Evolutionary conservation across 2,888 invertebrate species (phyloP).

Genomic region (Drosophila flavopinicola): DNA sequence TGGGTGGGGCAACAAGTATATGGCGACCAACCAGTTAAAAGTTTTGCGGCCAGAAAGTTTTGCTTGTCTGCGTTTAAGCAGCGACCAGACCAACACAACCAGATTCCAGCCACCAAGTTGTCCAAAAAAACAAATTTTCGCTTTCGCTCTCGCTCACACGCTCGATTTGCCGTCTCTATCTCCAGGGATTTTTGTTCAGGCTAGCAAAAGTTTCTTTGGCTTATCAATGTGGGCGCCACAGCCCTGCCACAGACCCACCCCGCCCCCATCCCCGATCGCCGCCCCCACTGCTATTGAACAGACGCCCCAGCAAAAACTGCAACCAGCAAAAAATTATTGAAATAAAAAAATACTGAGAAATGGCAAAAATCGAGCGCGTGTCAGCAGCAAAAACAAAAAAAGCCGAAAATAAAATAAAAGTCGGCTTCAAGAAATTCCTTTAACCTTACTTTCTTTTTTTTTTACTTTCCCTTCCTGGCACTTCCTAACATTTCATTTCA

Average conservation of each 20-base stretch:
- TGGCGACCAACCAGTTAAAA: slow-evolving; percentile 66
- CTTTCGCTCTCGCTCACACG: neutral
- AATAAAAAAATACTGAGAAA: slow-evolving; percentile 22
- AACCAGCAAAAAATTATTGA: slow-evolving; percentile 46
- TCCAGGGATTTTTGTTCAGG: slow-evolving; percentile 34
- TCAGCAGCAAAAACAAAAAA: slow-evolving; percentile 18
- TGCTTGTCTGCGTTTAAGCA: slow-evolving; percentile 78
- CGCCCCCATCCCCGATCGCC: slow-evolving; percentile 5
- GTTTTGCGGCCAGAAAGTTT: slow-evolving; percentile 67
- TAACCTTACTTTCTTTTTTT: neutral
- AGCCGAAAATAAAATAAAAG: neutral
- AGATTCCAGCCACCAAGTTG: slow-evolving; percentile 42
- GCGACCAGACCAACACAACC: slow-evolving; percentile 53
- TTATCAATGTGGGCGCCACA: slow-evolving; percentile 67
- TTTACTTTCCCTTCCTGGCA: neutral
- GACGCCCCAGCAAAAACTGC: slow-evolving; percentile 12
- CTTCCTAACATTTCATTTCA: slow-evolving; percentile 26
- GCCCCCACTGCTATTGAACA: slow-evolving; percentile 15
- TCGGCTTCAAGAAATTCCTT: slow-evolving; percentile 17
- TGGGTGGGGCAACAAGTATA: slow-evolving; percentile 60
- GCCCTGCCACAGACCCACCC: no score
- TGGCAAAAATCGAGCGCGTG: slow-evolving; percentile 18
- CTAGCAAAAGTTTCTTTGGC: slow-evolving; percentile 65
- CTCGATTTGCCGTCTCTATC: slow-evolving; percentile 4
- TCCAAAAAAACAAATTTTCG: slow-evolving; percentile 60